A percentile compares a stretch with the other conserved stretches of the same genome.
phyloP scores from a whole-genome alignment of 2,113 vertebrate genomes.

The Myotis brandtii region DNA sequence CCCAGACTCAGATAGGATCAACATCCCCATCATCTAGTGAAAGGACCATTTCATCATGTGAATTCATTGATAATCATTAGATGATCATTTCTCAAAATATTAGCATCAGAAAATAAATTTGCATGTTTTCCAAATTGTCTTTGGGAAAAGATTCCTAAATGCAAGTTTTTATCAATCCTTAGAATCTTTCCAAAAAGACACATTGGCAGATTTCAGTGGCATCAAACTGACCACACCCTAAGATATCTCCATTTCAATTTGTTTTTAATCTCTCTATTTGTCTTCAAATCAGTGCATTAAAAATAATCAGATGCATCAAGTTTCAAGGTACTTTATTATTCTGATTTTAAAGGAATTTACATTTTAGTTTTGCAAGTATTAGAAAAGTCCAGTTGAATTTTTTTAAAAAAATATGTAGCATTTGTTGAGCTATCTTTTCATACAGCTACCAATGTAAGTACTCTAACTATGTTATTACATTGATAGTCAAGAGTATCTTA shows the following conservation, averaged over 20 bases:
- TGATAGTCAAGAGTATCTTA: not conserved
- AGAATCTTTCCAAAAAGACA: not conserved
- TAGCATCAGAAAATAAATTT: not conserved
- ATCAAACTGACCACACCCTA: not conserved
- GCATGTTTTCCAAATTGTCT: not conserved
- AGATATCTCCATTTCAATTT: not conserved
- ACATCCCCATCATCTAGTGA: not conserved
- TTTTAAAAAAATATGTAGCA: not conserved
- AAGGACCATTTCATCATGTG: not conserved
- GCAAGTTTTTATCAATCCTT: not conserved
- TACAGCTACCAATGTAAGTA: not conserved
- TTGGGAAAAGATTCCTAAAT: not conserved
- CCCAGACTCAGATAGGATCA: not conserved
- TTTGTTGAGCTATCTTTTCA: not conserved
- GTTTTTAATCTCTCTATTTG: not conserved
- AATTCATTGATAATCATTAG: not conserved
- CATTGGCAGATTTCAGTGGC: not conserved
- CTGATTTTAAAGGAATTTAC: not conserved
- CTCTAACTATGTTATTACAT: not conserved
- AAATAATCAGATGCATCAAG: not conserved
- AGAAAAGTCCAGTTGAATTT: not conserved
- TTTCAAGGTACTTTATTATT: not conserved
- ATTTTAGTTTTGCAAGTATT: not conserved
- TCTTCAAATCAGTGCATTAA: not conserved
- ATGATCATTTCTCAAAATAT: not conserved